A percentile compares a stretch with the other conserved stretches of the same genome.
These are phyloP conservation scores for Margaritifera margaritifera DNA, from an alignment of 2,888 invertebrate species.

Conservation along the genomic window DNA sequence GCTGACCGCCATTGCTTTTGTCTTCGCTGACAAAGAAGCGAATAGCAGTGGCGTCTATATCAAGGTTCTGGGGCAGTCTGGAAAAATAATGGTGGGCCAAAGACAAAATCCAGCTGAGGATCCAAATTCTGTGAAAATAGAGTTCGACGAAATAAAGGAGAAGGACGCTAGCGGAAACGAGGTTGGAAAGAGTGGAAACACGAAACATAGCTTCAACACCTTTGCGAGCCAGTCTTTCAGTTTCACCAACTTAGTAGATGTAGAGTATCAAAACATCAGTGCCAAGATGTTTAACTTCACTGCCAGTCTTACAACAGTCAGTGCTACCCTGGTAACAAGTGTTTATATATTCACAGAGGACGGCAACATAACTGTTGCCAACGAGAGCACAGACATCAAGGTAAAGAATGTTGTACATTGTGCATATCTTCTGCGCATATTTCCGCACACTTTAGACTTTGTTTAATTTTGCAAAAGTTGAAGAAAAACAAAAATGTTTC, in stretches of 20 bases:
- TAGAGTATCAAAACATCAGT: constrained; percentile 2
- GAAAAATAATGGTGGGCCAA: constrained; percentile 10
- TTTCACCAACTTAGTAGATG: background rate
- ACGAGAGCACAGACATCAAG: constrained; percentile 3
- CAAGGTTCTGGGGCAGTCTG: constrained; percentile 11
- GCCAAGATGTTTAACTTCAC: constrained; percentile 6
- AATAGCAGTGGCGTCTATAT: too few relatives aligned
- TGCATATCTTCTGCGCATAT: too few relatives aligned
- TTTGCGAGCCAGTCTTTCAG: constrained; percentile 8
- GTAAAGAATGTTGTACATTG: too few relatives aligned
- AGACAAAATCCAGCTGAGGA: constrained; percentile 6
- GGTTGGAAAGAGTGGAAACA: constrained; percentile 1
- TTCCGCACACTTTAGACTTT: too few relatives aligned
- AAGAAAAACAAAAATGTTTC: too few relatives aligned
- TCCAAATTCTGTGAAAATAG: constrained; percentile 9
- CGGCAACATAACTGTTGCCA: constrained; percentile 2
- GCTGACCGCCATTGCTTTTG: too few relatives aligned
- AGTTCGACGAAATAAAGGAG: constrained; percentile 12
- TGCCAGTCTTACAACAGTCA: background rate
- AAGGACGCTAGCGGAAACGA: background rate
- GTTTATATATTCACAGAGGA: constrained; percentile 12
- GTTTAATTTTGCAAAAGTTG: too few relatives aligned
- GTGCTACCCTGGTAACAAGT: background rate
- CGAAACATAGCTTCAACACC: constrained; percentile 14
- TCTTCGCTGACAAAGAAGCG: too few relatives aligned